A percentile compares a stretch with the other conserved stretches of the same genome.
These are phyloP conservation scores for Drosophila miranda DNA, from an alignment of 1,140 invertebrate species.

Conservation along the genomic window DNA sequence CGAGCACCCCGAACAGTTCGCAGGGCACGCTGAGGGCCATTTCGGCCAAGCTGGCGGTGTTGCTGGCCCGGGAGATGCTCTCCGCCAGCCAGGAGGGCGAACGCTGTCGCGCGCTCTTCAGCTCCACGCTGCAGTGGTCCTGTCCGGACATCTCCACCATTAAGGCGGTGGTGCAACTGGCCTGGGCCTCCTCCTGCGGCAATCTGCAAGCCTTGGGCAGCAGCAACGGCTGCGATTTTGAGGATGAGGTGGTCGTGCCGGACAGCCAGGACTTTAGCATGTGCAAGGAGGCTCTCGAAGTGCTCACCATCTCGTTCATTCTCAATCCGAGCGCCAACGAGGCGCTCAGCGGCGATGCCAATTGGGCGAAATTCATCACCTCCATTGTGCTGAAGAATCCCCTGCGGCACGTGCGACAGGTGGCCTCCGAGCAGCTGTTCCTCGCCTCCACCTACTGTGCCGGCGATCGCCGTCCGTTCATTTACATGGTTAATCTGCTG, in stretches of 20 bases:
- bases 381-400: conserved; percentile 93
- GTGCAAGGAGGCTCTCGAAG: conserved; percentile 95
- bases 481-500: conserved; percentile 89
- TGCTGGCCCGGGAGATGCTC: conserved; percentile 85
- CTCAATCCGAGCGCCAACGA: conserved; percentile 92
- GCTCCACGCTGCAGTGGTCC: conserved; percentile 85
- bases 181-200: conserved; percentile 90
- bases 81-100: conserved; percentile 83
- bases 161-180: conserved; percentile 88
- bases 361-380: conserved; percentile 93
- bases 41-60: conserved; percentile 88
- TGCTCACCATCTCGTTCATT: conserved; percentile 93
- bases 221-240: conserved; percentile 65
- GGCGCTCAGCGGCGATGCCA: conserved; percentile 87
- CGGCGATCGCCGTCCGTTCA: conserved; percentile 85
- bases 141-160: conserved; percentile 87
- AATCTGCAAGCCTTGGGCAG: conserved; percentile 85
- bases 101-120: conserved; percentile 83
- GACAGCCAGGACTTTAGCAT: conserved; percentile 88
- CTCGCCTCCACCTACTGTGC: conserved; percentile 89
- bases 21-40: conserved; percentile 89
- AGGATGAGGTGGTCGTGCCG: conserved; percentile 84
- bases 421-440: conserved; percentile 92
- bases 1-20: conserved; percentile 81
- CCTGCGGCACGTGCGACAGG: conserved; percentile 87